A percentile compares a stretch with the other conserved stretches of the same genome.
Evolutionary conservation across 1,140 invertebrate species (phyloP).

Genomic region (Globodera rostochiensis): DNA sequence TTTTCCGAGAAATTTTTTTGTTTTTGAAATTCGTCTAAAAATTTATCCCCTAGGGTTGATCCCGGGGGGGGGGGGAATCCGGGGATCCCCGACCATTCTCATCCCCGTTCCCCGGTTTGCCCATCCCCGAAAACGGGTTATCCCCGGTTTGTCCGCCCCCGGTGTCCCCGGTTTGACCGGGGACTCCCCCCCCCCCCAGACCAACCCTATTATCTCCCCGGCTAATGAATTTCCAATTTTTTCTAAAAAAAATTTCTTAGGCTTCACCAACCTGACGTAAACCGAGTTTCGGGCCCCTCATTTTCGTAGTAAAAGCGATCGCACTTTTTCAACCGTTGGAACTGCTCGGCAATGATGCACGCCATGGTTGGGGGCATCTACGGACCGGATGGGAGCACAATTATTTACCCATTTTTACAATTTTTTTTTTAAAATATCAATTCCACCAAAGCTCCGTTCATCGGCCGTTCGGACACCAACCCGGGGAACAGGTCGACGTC

Average conservation of each 20-base stretch:
- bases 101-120: too few relatives aligned
- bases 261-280: conserved; percentile 47
- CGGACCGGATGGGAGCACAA: conserved; percentile 11
- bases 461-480: conserved; percentile 69
- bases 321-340: conserved; percentile 74
- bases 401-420: conserved; percentile 21
- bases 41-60: too few relatives aligned
- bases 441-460: conserved; percentile 76
- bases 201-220: too few relatives aligned
- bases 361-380: conserved; percentile 53
- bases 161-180: too few relatives aligned
- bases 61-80: too few relatives aligned
- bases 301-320: conserved; percentile 96
- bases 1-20: background rate
- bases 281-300: conserved; percentile 56
- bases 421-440: background rate
- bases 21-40: conserved; percentile 4
- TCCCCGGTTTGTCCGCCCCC: too few relatives aligned
- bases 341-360: conserved; percentile 72
- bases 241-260: conserved; percentile 14
- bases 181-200: too few relatives aligned
- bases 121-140: too few relatives aligned
- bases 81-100: too few relatives aligned
- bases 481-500: conserved; percentile 65
- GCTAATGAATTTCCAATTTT: background rate